Base-by-base conservation (phyloP, 2,113 vertebrate species). In the Bufo bufo region DNA sequence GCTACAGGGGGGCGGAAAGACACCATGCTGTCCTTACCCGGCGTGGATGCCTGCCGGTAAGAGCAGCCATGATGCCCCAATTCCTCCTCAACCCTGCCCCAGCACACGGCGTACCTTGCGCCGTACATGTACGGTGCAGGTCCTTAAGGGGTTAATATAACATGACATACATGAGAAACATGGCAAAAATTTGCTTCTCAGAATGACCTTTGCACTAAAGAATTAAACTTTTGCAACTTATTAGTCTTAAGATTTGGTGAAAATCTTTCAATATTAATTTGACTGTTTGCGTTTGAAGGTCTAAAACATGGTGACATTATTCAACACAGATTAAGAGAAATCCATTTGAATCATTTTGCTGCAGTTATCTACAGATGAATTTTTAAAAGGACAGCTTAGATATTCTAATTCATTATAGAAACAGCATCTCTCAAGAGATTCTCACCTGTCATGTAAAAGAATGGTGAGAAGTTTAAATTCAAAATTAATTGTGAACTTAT, bases 401-500 rank as follows among this genome's bases (percentile, higher is more conserved):
- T 77, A 58, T 69, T 78, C 65, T 65, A 87, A 89, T 89, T 77
- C 82, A 89, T 84, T 77, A 59, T 66, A 84, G 87, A 58, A 82
- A 65, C 47, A 74, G 81, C 23, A 84, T 78, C 82, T 89, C 82
- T 89, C 82, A 77, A 63, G 82, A 84, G 87, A 89, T 89, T 84
- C 59, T 78, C 82, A 89, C 82, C 81, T 88, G 86, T 88, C 82
- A 89, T 84, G 72, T 78, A 84, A 88, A 82, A 88, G 82, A 84
- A 89, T 84, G 58, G 82, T 77, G 59, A 84, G 81, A 89, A 89
- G 54, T 74, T 78, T 69, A 89, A 89, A 89, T 77, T 84, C 81
- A 84, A 61, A 88, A 88, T 84, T 89, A 89, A 89, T 84, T 84
- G 87, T 89, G 82, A 65, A 84, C 82, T 84, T 77, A 84, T 77